Evolutionary conservation across 2,113 vertebrate species (phyloP).

Genomic region (Anhinga rufa): DNA sequence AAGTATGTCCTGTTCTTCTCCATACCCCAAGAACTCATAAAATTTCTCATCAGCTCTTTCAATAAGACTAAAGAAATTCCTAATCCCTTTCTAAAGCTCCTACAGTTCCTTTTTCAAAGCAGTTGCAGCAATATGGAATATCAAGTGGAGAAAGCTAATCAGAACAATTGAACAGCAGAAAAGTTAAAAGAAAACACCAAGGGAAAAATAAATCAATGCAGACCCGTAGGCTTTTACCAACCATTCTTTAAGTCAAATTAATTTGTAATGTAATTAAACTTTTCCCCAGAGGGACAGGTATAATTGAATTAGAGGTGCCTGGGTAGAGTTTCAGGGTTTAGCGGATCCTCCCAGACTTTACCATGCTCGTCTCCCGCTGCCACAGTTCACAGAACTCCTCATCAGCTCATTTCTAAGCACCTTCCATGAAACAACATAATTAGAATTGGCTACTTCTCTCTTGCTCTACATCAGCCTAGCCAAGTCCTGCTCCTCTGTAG

Average conservation of each 20-base stretch:
- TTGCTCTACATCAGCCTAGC: background rate
- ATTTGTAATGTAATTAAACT: constrained; percentile 59
- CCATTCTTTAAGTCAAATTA: constrained; percentile 43
- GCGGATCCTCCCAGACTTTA: background rate
- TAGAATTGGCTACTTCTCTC: background rate
- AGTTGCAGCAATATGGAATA: background rate
- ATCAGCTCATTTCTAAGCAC: background rate
- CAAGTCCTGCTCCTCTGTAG: background rate
- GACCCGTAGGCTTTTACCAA: constrained; percentile 28
- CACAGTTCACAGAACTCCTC: background rate
- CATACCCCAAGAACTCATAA: background rate
- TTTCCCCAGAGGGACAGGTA: constrained; percentile 33
- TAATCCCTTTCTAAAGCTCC: background rate
- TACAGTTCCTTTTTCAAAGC: background rate
- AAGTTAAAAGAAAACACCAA: constrained; percentile 33
- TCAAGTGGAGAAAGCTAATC: constrained; percentile 29
- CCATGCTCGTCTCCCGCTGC: background rate
- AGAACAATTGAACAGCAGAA: constrained; percentile 25
- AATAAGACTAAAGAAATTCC: background rate
- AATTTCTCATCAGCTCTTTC: background rate
- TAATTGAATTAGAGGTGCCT: constrained; percentile 54
- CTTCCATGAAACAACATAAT: background rate
- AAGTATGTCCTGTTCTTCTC: background rate
- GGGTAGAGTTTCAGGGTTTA: background rate
- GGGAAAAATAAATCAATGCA: constrained; percentile 35